Evolutionary conservation across 2,888 invertebrate genomes (phyloP).

Genomic region (Heteropelma amictum): DNA sequence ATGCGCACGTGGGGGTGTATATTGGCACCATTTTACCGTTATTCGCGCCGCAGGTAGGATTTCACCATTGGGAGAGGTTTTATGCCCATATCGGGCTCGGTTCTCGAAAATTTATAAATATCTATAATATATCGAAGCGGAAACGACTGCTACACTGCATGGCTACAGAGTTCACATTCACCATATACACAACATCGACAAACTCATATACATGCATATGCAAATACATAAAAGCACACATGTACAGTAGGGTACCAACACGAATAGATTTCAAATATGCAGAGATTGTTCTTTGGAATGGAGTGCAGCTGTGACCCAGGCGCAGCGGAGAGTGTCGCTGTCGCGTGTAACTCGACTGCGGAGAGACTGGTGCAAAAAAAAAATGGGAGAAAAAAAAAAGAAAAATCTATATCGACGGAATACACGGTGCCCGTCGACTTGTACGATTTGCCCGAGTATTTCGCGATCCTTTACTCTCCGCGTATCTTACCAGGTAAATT

Average conservation of each 20-base stretch:
- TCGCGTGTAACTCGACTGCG: slow-evolving; percentile 34
- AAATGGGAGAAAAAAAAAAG: not conserved
- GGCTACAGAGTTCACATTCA: slow-evolving; percentile 39
- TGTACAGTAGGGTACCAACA: slow-evolving; percentile 45
- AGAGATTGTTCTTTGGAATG: slow-evolving; percentile 72
- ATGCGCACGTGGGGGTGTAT: not conserved
- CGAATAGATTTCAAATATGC: slow-evolving; percentile 74
- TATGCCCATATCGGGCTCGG: slow-evolving; percentile 10
- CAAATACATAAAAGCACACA: slow-evolving; percentile 16
- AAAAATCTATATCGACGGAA: slow-evolving; percentile 35
- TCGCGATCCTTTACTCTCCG: slow-evolving; percentile 1
- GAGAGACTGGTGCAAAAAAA: slow-evolving; percentile 2
- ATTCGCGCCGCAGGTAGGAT: slow-evolving; percentile 51
- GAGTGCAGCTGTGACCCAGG: slow-evolving; percentile 70
- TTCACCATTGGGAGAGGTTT: slow-evolving; percentile 34
- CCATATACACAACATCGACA: slow-evolving; percentile 8
- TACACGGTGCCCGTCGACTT: slow-evolving; percentile 49
- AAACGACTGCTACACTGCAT: slow-evolving; percentile 50
- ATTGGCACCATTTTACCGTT: slow-evolving; percentile 49
- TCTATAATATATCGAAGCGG: slow-evolving; percentile 68
- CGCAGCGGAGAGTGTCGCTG: slow-evolving; percentile 62
- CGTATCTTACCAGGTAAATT: slow-evolving; percentile 12
- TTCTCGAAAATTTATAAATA: slow-evolving; percentile 71
- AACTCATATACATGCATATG: slow-evolving; percentile 9
- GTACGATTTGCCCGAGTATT: slow-evolving; percentile 13